Percentiles rank a stretch among this genome's conserved stretches.
phyloP scores from a whole-genome alignment of 2,113 vertebrate species.

The Rattus norvegicus region GRCr8 NC_086026.1:39040501-39041000 shows the following conservation, averaged over 20 bases:
- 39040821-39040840: neutral
- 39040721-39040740: neutral
- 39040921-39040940: neutral
- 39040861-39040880: neutral
- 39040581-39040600: too few relatives aligned
- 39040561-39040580: neutral
- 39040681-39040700: neutral
- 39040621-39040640: neutral
- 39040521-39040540: neutral
- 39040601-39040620: neutral
- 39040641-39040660: neutral
- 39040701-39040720: neutral
- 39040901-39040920: neutral
- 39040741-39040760: neutral
- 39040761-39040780: neutral
- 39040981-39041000: neutral
- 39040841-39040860: neutral
- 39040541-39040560: neutral
- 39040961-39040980: neutral
- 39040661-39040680: neutral
- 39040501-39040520: neutral
- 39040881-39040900: neutral
- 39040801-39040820: neutral
- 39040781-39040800: neutral
- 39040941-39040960: neutral